Conservation (phyloP, 2,797 vertebrate genomes). For the Octomys mimax region DNA sequence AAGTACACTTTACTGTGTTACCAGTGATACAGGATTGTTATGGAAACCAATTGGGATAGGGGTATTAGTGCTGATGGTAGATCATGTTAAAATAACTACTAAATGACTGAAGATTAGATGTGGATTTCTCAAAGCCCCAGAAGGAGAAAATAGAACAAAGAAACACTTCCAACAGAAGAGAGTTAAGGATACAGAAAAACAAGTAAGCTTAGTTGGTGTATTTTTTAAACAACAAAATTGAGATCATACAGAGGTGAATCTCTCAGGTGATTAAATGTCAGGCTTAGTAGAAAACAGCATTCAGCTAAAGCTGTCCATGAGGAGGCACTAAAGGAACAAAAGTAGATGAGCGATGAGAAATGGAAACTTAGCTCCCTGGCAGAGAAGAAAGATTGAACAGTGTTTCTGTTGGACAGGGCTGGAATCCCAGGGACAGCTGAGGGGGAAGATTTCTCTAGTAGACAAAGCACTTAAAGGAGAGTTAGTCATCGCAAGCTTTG, state of each 20-base stretch:
- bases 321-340: not conserved
- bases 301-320: not conserved
- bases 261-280: not conserved
- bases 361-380: not conserved
- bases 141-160: not conserved
- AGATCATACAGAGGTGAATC: not conserved
- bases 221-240: not conserved
- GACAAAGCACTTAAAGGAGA: not conserved
- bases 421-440: too few species aligned
- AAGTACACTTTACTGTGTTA: not conserved
- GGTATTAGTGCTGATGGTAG: not conserved
- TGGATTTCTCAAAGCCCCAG: not conserved
- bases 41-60: fast-evolving
- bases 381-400: not conserved
- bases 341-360: too few species aligned
- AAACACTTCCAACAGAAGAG: not conserved
- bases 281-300: not conserved
- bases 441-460: not conserved
- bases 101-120: not conserved
- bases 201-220: not conserved
- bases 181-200: not conserved
- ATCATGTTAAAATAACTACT: not conserved
- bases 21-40: not conserved
- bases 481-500: not conserved
- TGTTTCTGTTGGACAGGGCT: fast-evolving